Percentiles rank a stretch among this genome's conserved stretches.
Conservation (phyloP, 2,113 vertebrate species). For the Pelobates fuscus region DNA sequence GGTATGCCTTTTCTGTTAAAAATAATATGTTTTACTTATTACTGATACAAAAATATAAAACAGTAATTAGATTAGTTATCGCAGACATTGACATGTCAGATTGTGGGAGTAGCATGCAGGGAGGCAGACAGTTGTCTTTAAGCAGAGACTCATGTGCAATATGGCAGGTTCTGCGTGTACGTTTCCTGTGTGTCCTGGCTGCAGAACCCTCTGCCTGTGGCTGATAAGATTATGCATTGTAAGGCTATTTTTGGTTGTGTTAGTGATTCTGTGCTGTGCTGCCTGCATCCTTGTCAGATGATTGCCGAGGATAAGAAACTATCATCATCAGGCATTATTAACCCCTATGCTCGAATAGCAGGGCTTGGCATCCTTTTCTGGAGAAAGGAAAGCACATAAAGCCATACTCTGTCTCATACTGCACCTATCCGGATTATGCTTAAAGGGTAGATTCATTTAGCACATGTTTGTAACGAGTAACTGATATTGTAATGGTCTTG, state of each 20-base stretch:
- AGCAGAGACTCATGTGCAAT: slow-evolving; percentile 24
- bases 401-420: too few relatives aligned
- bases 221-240: slow-evolving; percentile 50
- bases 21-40: slow-evolving; percentile 6
- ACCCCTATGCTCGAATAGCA: slow-evolving; percentile 10
- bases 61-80: too few relatives aligned
- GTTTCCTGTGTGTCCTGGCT: slow-evolving; percentile 38
- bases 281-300: slow-evolving; percentile 43
- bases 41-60: not conserved
- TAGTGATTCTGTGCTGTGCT: slow-evolving; percentile 40
- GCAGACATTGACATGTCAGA: too few relatives aligned
- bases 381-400: not conserved
- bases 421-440: too few relatives aligned
- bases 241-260: slow-evolving; percentile 48
- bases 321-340: slow-evolving; percentile 29
- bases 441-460: too few relatives aligned
- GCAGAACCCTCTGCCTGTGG: slow-evolving; percentile 43
- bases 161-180: slow-evolving; percentile 25
- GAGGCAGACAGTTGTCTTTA: slow-evolving; percentile 18
- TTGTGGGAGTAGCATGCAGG: not conserved
- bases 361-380: not conserved
- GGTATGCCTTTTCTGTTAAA: too few relatives aligned
- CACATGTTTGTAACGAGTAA: too few relatives aligned
- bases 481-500: too few relatives aligned
- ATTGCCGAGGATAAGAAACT: slow-evolving; percentile 40